These are phyloP conservation scores for Drosophila anomelani DNA, from an alignment of 2,888 invertebrate genomes.

Conservation along the genomic window DNA sequence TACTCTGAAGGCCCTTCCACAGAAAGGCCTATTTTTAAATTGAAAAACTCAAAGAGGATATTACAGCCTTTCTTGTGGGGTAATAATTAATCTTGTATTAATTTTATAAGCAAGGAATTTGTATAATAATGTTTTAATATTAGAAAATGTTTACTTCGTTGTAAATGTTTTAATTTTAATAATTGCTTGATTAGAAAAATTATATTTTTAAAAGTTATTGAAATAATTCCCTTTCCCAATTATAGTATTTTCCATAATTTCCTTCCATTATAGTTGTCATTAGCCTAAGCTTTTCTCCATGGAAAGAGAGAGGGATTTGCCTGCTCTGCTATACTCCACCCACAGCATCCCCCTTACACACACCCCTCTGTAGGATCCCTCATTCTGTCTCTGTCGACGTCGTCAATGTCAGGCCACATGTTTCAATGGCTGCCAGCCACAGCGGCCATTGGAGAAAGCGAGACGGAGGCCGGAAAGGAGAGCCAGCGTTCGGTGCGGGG, in stretches of 20 bases:
- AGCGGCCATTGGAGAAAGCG: conserved; percentile 43
- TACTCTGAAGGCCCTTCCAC: not conserved
- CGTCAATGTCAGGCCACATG: conserved; percentile 72
- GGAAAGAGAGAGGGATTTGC: not conserved
- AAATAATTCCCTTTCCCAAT: not conserved
- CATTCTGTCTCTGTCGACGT: conserved; percentile 16
- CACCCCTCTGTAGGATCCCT: not conserved
- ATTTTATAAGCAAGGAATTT: no score
- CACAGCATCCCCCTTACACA: not conserved
- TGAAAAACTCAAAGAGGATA: not conserved
- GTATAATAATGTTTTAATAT: no score
- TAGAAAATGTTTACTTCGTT: no score
- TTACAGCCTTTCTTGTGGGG: not conserved
- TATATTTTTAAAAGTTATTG: not conserved
- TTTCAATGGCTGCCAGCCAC: conserved; percentile 73
- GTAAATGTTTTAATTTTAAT: not conserved
- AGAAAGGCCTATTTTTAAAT: conserved; percentile 3
- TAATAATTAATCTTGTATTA: not conserved
- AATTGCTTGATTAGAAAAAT: not conserved
- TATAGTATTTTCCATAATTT: conserved; percentile 14
- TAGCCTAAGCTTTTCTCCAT: conserved; percentile 16
- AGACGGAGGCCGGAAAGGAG: conserved; percentile 24
- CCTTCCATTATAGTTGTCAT: conserved; percentile 27
- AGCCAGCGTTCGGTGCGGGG: not conserved
- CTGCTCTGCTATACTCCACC: not conserved